Evolutionary conservation across 2,113 vertebrate species (phyloP), one percentile per base, ranked within the genome.

Genomic region (Hirundichthys speculiger): DNA sequence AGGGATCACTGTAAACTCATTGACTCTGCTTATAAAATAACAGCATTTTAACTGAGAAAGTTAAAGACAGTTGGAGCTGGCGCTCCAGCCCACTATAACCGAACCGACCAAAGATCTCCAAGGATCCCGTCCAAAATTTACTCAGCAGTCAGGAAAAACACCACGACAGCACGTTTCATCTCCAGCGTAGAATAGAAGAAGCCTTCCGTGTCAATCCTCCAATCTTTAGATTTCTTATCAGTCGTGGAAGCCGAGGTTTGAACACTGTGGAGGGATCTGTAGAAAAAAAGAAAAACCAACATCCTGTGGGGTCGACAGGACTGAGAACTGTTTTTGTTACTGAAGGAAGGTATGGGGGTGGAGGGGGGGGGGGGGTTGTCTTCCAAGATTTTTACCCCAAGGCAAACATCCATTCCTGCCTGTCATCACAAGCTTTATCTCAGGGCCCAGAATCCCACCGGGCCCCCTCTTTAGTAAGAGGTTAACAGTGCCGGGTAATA

Each of bases 361-460:
- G 5, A 16, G 2, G 3, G 41, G 41, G 13, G n/a, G 42, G 42
- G 43, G 43, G 42, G n/a, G 15, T 19, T 45, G 9, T 70, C 66
- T 71, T 68, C 55, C 24, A 38, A 72, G 60, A 41, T 25, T 47
- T n/a, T 51, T 64, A 38, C 55, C 80, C 83, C 0, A 10, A 80
- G 84, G 80, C 80, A 25, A 78, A 68, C 61, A 73, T 81, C 69
- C 61, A 50, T 52, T 41, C 51, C 41, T 6, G 30, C 54, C 54
- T 81, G 73, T 89, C 80, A 83, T 74, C 77, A n/a, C 21, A 30
- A 2, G 53, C 67, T 69, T 73, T 55, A 58, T 69, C 75, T 64
- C 3, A 22, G 18, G 4, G 59, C 51, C 52, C 4, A 21, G 47
- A 25, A 54, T 64, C 77, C 74, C 68, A 56, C 66, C 1, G 56